Conservation (phyloP, 2,888 invertebrate genomes). For the Achlya flavicornis region DNA sequence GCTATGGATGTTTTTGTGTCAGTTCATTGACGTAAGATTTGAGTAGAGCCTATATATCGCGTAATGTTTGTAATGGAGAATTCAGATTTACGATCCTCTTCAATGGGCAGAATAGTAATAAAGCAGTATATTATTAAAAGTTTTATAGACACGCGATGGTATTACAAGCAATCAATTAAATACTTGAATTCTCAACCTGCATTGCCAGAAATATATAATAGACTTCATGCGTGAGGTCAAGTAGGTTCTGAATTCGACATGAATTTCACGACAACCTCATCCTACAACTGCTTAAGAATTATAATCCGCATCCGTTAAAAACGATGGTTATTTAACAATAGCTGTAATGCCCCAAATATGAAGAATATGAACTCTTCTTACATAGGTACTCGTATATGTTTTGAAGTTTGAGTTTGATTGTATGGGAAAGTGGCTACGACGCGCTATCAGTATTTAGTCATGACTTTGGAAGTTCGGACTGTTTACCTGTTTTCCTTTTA, state of each 20-base stretch:
- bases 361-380: no score
- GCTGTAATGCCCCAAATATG: no score
- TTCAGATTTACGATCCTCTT: conserved; percentile 60
- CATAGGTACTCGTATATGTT: no score
- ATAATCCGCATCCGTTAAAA: no score
- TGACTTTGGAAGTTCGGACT: no score
- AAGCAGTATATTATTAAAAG: conserved; percentile 63
- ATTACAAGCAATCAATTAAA: conserved; percentile 22
- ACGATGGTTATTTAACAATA: no score
- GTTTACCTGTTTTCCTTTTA: no score
- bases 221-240: not conserved
- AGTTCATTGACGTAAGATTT: conserved; percentile 26
- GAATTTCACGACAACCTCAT: no score
- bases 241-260: not conserved
- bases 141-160: conserved; percentile 49
- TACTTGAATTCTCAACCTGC: not conserved
- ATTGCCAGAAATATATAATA: not conserved
- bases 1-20: conserved; percentile 16
- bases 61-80: conserved; percentile 64
- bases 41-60: conserved; percentile 29
- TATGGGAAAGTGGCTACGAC: no score
- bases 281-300: no score
- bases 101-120: conserved; percentile 51
- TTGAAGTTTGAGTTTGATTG: no score
- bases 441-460: no score